phyloP scores from a whole-genome alignment of 1,140 invertebrate genomes.

The Megalopta genalis region DNA sequence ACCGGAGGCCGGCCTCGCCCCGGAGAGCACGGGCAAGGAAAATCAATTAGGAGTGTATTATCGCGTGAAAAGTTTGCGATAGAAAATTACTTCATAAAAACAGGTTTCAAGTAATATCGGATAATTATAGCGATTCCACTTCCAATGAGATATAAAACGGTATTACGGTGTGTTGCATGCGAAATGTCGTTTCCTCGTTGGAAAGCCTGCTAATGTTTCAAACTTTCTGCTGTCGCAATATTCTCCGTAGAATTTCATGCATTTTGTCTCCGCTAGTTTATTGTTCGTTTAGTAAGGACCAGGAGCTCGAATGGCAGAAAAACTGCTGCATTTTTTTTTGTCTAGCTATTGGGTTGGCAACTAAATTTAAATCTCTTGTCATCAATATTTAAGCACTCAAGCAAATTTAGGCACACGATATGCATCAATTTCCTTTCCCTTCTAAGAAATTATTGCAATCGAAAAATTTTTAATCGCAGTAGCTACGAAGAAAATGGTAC shows the following conservation, averaged over 20 bases:
- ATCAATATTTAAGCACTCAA: too few species aligned
- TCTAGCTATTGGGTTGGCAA: too few species aligned
- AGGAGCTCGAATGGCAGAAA: not conserved
- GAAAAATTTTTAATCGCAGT: too few species aligned
- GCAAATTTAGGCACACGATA: too few species aligned
- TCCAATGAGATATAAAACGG: not conserved
- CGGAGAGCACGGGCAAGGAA: not conserved
- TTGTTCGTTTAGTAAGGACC: not conserved
- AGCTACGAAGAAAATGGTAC: too few species aligned
- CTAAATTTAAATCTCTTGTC: too few species aligned
- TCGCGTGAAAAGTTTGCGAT: constrained; percentile 13
- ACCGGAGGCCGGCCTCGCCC: not conserved
- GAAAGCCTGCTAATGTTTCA: not conserved
- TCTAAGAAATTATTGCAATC: too few species aligned
- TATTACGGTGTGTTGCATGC: not conserved
- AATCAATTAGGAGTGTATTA: constrained; percentile 30
- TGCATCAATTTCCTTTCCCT: too few species aligned
- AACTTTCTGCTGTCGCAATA: not conserved
- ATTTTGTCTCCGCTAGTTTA: not conserved
- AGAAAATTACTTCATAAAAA: not conserved
- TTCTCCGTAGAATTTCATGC: not conserved
- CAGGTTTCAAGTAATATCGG: not conserved
- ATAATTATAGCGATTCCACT: not conserved
- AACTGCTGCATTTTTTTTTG: too few species aligned
- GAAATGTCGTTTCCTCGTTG: not conserved